Base-by-base conservation (phyloP, 2,888 invertebrate species). In the Heteromurus nitidus region DNA sequence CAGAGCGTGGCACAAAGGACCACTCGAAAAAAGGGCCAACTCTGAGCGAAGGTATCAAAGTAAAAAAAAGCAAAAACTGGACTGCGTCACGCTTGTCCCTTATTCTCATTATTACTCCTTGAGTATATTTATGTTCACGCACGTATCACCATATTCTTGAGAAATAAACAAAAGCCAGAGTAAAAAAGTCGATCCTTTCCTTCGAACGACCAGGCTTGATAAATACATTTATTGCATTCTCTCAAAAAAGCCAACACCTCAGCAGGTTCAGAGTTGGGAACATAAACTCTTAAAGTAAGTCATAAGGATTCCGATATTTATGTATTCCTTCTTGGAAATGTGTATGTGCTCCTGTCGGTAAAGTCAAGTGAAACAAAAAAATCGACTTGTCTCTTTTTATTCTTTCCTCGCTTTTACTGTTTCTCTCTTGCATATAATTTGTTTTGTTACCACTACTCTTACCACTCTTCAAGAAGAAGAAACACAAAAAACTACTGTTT, bases 241-340 rank as follows among this genome's bases (percentile, higher is more conserved):
- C 68, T 24, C 55, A 26, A 62, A 62, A 58, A 79, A 72, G 79
- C 64, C 75, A 50, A 42, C 42, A 26, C 22, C 28, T 26, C 11
- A 24, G 13, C 58, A 62, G 3, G 18, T 31, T n/a, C n/a, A n/a
- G n/a, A n/a, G n/a, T n/a, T n/a, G n/a, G n/a, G n/a, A n/a, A n/a
- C n/a, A n/a, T 69, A 53, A 31, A 55, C 53, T 36, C 55, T n/a
- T 36, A 30, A 70, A 69, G 70, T 47, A 73, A 55, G 72, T 44
- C 64, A 72, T 50, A 79, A 64, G 62, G 70, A 70, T 64, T 69
- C 70, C 70, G 65, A 70, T 70, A 65, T 65, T 77, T 70, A 79
- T 79, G 79, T 65, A 72, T 58, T 67, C 60, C 36, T 80, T 80
- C 80, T 73, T 13, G 47, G 80, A 80, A 80, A 73, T 60, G 60